A percentile compares a stretch with the other conserved stretches of the same genome.
phyloP scores from a whole-genome alignment of 1,140 invertebrate genomes.

The Thrips palmi region DNA sequence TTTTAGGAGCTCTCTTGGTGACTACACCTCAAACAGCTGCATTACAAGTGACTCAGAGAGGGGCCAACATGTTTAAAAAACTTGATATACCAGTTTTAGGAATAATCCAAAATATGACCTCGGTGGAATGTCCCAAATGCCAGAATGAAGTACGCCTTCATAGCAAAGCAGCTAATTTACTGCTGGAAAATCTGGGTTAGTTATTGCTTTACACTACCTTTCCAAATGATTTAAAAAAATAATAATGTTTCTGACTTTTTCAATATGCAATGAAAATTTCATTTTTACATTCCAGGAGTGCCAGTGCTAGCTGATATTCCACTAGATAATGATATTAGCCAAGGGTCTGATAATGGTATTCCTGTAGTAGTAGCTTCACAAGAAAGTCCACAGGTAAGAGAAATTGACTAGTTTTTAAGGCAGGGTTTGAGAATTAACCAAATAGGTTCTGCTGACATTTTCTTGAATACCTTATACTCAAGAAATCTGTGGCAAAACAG shows the following conservation, averaged over 20 bases:
- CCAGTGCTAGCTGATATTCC: slow-evolving; percentile 54
- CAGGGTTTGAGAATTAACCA: too few relatives aligned
- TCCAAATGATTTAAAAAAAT: slow-evolving; percentile 4
- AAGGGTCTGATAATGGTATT: slow-evolving; percentile 51
- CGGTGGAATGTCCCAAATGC: slow-evolving; percentile 52
- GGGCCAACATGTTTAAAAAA: slow-evolving; percentile 63
- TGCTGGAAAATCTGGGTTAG: slow-evolving; percentile 21
- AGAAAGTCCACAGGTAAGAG: slow-evolving; percentile 32
- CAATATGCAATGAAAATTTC: slow-evolving; percentile 25
- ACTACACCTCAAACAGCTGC: slow-evolving; percentile 73
- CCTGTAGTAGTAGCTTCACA: slow-evolving; percentile 56
- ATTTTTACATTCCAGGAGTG: slow-evolving; percentile 25
- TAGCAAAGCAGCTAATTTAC: slow-evolving; percentile 32
- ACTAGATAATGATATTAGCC: slow-evolving; percentile 45
- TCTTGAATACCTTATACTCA: too few relatives aligned
- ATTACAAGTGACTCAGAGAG: slow-evolving; percentile 58
- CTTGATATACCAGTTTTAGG: slow-evolving; percentile 62
- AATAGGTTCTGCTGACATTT: too few relatives aligned
- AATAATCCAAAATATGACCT: slow-evolving; percentile 72
- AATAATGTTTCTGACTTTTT: slow-evolving; percentile 32
- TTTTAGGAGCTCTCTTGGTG: slow-evolving; percentile 52
- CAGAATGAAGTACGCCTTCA: slow-evolving; percentile 37
- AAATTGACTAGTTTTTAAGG: too few relatives aligned
- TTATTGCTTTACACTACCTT: slow-evolving; percentile 13
- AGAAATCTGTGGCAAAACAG: too few relatives aligned